phyloP scores from a whole-genome alignment of 92 coral and sea anemone genomes.

The Palythoa heliodiscus region DNA sequence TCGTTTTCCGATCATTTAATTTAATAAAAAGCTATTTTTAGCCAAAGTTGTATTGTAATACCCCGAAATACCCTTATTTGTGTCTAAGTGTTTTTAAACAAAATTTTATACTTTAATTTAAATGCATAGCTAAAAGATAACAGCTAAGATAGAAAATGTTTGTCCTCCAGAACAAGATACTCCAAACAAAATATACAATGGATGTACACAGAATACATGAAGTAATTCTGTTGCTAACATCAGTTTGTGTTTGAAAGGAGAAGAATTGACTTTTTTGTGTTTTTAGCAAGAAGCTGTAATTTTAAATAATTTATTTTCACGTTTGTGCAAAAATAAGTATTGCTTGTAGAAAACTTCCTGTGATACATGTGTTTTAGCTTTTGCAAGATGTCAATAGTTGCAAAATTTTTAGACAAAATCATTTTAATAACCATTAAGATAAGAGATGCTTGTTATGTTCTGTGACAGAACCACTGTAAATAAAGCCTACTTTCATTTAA shows the following conservation, averaged over 20 bases:
- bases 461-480: conserved; percentile 8
- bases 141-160: too few species aligned
- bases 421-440: neutral
- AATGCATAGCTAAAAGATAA: too few species aligned
- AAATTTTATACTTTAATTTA: too few species aligned
- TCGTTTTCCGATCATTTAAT: neutral
- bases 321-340: neutral
- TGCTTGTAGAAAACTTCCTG: neutral
- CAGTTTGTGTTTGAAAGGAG: too few species aligned
- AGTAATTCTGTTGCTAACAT: too few species aligned
- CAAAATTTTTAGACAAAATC: neutral
- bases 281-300: too few species aligned
- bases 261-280: too few species aligned
- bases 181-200: too few species aligned
- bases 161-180: too few species aligned
- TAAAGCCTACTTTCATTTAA: neutral
- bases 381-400: neutral
- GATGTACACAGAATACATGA: too few species aligned
- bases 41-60: neutral
- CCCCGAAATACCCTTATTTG: too few species aligned
- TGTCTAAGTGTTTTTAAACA: neutral
- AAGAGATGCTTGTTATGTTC: neutral
- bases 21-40: neutral
- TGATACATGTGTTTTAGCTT: neutral
- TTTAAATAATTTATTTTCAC: too few species aligned